Conservation (phyloP, 2,888 invertebrate genomes). For the Brenthis ino region DNA sequence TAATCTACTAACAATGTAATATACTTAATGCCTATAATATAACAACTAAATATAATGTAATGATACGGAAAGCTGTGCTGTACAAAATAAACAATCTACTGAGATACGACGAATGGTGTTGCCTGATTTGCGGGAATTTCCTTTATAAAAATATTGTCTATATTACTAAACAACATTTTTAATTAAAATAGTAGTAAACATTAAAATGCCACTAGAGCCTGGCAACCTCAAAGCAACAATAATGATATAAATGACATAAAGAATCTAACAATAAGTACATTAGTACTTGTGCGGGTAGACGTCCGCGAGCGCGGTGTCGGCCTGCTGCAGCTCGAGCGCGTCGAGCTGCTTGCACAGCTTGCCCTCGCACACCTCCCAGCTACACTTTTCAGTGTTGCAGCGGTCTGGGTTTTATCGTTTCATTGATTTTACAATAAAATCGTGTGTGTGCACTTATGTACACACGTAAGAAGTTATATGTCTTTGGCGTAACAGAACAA, state of each 20-base stretch:
- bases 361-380: constrained; percentile 75
- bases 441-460: too few species aligned
- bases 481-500: too few species aligned
- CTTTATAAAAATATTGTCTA: not conserved
- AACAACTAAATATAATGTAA: not conserved
- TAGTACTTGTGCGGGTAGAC: constrained; percentile 47
- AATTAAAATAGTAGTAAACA: too few species aligned
- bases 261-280: not conserved
- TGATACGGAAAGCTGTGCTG: not conserved
- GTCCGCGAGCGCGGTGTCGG: constrained; percentile 52
- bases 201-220: not conserved
- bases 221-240: not conserved
- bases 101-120: not conserved
- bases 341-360: constrained; percentile 75
- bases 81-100: not conserved
- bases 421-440: too few species aligned
- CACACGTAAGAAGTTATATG: too few species aligned
- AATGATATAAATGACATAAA: not conserved
- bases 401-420: constrained; percentile 56
- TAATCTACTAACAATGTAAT: too few species aligned
- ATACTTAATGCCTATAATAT: too few species aligned
- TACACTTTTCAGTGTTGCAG: constrained; percentile 73
- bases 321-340: constrained; percentile 67
- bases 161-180: not conserved
- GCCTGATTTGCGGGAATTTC: not conserved